Percentiles rank a stretch among this genome's conserved stretches.
phyloP scores from a whole-genome alignment of 2,888 invertebrate species.

The Trissolcus brochymenae region DNA sequence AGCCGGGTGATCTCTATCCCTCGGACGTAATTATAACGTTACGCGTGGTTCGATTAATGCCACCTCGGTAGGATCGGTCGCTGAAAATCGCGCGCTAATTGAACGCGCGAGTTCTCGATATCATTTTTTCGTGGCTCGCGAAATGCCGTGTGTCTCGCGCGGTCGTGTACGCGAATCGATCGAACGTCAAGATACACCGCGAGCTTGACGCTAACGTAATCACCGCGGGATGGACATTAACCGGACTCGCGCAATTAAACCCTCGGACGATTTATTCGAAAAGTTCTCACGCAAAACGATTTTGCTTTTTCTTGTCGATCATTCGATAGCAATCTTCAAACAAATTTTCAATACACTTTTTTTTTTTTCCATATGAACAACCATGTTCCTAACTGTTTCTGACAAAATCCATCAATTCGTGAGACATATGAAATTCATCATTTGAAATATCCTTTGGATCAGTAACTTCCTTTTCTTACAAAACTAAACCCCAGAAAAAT shows the following conservation, averaged over 20 bases:
- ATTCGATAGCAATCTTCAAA: slow-evolving; percentile 38
- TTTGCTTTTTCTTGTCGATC: slow-evolving; percentile 53
- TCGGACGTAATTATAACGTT: slow-evolving; percentile 44
- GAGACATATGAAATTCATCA: too few relatives aligned
- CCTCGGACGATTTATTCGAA: slow-evolving; percentile 5
- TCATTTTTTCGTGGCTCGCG: neutral
- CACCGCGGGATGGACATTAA: slow-evolving; percentile 4
- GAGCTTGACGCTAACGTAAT: slow-evolving; percentile 10
- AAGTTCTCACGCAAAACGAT: slow-evolving; percentile 13
- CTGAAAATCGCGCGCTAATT: slow-evolving; percentile 26
- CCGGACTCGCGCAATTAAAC: slow-evolving; percentile 43
- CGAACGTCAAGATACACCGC: slow-evolving; percentile 13
- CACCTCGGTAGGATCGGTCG: slow-evolving; percentile 9
- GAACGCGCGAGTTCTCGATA: slow-evolving; percentile 18
- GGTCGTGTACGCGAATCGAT: slow-evolving; percentile 6
- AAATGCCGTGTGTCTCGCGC: neutral
- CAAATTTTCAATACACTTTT: too few relatives aligned
- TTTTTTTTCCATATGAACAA: too few relatives aligned
- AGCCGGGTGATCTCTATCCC: slow-evolving; percentile 65
- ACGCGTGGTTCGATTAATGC: slow-evolving; percentile 30
- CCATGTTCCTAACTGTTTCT: too few relatives aligned
- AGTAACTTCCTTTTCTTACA: too few relatives aligned
- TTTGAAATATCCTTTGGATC: too few relatives aligned
- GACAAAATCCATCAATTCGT: too few relatives aligned
- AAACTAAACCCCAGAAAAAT: neutral